Conservation (phyloP, 35 echinoderm and acorn worm species). For the Chiridota heheva region DNA sequence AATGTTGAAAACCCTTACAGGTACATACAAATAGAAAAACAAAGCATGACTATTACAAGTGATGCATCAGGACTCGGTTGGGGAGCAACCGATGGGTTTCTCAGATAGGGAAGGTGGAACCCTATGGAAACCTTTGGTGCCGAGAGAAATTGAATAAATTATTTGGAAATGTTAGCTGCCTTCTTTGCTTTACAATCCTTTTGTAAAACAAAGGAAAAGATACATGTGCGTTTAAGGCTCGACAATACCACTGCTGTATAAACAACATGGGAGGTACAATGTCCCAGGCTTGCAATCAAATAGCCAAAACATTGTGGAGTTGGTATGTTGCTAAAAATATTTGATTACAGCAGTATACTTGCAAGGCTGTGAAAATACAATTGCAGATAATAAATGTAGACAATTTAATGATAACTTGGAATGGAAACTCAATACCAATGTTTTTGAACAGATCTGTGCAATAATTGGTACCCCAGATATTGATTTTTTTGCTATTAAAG, state of each 20-base stretch:
- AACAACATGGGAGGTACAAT: constrained; percentile 61
- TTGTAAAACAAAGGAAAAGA: constrained; percentile 39
- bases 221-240: constrained; percentile 52
- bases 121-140: no score
- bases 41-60: constrained; percentile 21
- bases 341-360: constrained; percentile 47
- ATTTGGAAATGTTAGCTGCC: constrained; percentile 50
- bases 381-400: constrained; percentile 50
- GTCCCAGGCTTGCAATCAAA: constrained; percentile 60
- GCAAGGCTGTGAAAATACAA: no score
- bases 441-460: background rate
- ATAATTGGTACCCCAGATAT: constrained; percentile 2
- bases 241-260: constrained; percentile 76
- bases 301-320: constrained; percentile 61
- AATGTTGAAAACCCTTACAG: constrained; percentile 23
- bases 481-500: constrained; percentile 20
- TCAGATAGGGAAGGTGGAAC: constrained; percentile 67
- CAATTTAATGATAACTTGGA: constrained; percentile 41
- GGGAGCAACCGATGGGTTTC: constrained; percentile 57
- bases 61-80: constrained; percentile 67
- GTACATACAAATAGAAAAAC: constrained; percentile 32
- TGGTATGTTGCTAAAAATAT: constrained; percentile 47
- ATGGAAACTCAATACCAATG: constrained; percentile 8
- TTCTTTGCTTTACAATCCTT: constrained; percentile 53
- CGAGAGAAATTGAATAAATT: constrained; percentile 61